Conservation (phyloP, 2,113 vertebrate species). For the Pseudois nayaur region DNA sequence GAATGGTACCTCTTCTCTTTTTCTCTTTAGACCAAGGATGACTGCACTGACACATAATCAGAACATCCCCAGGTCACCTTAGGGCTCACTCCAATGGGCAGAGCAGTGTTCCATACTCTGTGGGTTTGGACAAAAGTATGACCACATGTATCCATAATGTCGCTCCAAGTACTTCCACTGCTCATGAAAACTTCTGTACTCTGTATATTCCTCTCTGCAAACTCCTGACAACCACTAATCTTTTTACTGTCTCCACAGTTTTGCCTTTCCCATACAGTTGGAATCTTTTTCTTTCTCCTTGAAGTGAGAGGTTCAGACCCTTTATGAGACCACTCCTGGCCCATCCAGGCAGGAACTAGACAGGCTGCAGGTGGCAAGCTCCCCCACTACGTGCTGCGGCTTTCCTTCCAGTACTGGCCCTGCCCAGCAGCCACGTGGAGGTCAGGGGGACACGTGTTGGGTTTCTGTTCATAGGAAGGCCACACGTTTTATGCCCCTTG, state of each 20-base stretch:
- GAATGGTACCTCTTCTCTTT: background rate
- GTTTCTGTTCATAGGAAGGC: background rate
- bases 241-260: background rate
- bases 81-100: background rate
- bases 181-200: background rate
- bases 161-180: background rate
- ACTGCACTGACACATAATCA: background rate
- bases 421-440: background rate
- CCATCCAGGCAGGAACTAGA: background rate
- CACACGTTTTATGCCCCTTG: background rate
- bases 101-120: background rate
- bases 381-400: background rate
- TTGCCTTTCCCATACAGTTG: background rate
- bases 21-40: background rate
- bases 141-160: background rate
- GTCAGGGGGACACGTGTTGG: background rate
- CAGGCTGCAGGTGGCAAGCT: background rate
- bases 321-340: background rate
- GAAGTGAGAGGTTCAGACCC: background rate
- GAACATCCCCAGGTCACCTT: background rate
- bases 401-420: background rate
- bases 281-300: background rate
- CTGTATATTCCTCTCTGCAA: background rate
- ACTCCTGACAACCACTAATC: background rate
- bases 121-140: background rate